A percentile compares a stretch with the other conserved stretches of the same genome.
Evolutionary conservation across 35 echinoderm and acorn worm genomes (phyloP).

Genomic region (Heliocidaris erythrogramma): DNA sequence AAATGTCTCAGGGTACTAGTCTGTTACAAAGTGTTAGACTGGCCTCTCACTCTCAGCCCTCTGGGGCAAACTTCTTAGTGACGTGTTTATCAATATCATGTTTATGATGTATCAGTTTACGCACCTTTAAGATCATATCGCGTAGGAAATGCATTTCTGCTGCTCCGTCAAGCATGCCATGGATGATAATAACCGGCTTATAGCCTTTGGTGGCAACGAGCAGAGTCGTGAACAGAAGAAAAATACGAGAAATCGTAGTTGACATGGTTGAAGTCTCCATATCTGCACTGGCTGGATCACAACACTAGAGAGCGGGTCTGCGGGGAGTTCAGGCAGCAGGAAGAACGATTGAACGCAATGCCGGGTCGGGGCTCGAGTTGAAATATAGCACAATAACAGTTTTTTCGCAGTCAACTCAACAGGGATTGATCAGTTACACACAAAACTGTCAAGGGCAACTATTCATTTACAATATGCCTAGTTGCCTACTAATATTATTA

Average conservation of each 20-base stretch:
- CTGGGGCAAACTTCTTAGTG: no score
- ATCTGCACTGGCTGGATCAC: not conserved
- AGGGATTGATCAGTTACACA: no score
- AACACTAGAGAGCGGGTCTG: not conserved
- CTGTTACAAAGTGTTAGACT: no score
- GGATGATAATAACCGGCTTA: conserved; percentile 38
- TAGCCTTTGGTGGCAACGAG: conserved; percentile 8
- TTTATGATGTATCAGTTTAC: not conserved
- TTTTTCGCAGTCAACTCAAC: no score
- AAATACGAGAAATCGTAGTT: not conserved
- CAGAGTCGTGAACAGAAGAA: not conserved
- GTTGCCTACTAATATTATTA: no score
- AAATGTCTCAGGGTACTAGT: no score
- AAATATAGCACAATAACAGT: not conserved
- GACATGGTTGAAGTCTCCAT: not conserved
- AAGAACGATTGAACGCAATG: not conserved
- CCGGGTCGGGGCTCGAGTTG: not conserved
- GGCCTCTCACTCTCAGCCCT: no score
- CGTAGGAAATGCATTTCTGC: not conserved
- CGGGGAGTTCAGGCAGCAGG: not conserved
- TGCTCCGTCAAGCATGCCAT: conserved; percentile 38
- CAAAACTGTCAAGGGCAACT: no score
- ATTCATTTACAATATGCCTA: no score
- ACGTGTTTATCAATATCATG: no score
- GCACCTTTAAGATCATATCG: conserved; percentile 36